phyloP scores from a whole-genome alignment of 2,888 invertebrate species.

The Diarsia mendica region DNA sequence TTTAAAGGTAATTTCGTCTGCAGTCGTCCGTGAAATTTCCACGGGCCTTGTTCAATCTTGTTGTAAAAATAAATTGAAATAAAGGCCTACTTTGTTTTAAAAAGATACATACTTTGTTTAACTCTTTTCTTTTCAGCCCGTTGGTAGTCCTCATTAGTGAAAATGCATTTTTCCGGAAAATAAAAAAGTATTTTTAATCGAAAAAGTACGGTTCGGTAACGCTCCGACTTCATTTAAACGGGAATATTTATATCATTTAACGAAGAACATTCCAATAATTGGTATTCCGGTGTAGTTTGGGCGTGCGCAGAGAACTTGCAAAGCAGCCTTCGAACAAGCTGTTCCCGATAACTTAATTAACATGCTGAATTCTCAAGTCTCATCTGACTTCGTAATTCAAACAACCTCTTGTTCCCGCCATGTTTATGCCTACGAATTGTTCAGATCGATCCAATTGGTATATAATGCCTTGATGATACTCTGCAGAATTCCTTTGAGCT shows the following conservation, averaged over 20 bases:
- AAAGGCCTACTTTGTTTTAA: constrained; percentile 25
- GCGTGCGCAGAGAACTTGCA: constrained; percentile 65
- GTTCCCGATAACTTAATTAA: constrained; percentile 78
- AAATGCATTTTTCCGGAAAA: neutral
- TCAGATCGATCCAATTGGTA: constrained; percentile 54
- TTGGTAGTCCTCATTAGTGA: neutral
- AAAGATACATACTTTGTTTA: neutral
- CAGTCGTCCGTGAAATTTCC: constrained; percentile 57
- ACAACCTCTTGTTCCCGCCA: constrained; percentile 65
- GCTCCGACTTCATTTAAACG: constrained; percentile 15
- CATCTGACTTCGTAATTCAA: constrained; percentile 75
- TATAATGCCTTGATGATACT: constrained; percentile 35
- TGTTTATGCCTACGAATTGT: constrained; percentile 64
- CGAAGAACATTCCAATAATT: constrained; percentile 66
- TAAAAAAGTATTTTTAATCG: neutral
- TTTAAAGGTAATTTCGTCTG: constrained; percentile 62
- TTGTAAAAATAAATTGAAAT: constrained; percentile 41
- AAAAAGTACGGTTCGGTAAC: neutral
- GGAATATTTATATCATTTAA: constrained; percentile 36
- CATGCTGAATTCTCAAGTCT: constrained; percentile 74
- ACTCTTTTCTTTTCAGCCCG: constrained; percentile 5
- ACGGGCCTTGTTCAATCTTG: constrained; percentile 37
- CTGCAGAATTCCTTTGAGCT: constrained; percentile 11
- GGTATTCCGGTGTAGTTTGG: constrained; percentile 66
- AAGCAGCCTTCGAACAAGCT: constrained; percentile 70